These are phyloP conservation scores for Carpatolechia fugitivella DNA, from an alignment of 2,888 invertebrate species.

Conservation along the genomic window DNA sequence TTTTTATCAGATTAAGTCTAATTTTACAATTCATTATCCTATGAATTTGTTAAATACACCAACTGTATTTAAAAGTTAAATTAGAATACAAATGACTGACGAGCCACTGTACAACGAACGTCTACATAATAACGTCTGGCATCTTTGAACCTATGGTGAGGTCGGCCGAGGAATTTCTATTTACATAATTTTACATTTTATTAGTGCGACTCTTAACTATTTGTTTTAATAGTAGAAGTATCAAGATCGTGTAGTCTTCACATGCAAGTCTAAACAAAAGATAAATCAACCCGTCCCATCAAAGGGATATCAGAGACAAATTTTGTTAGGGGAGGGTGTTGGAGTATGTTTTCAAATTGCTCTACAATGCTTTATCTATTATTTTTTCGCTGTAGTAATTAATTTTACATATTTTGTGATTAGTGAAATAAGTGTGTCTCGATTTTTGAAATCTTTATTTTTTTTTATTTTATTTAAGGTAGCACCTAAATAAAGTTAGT, in stretches of 20 bases:
- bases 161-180: slow-evolving; percentile 24
- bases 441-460: neutral
- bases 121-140: slow-evolving; percentile 17
- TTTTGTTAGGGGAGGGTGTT: slow-evolving; percentile 65
- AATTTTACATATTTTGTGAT: neutral
- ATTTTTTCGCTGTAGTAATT: slow-evolving; percentile 37
- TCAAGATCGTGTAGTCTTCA: slow-evolving; percentile 49
- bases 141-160: slow-evolving; percentile 13
- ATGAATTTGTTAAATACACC: neutral
- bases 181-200: slow-evolving; percentile 31
- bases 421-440: slow-evolving; percentile 2
- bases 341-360: slow-evolving; percentile 71
- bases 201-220: slow-evolving; percentile 22
- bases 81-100: slow-evolving; percentile 15
- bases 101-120: slow-evolving; percentile 18
- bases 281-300: slow-evolving; percentile 77
- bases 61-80: slow-evolving; percentile 7
- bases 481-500: too few species aligned
- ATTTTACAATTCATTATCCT: neutral
- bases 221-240: slow-evolving; percentile 39
- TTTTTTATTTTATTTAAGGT: neutral
- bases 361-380: slow-evolving; percentile 68
- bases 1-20: neutral
- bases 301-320: slow-evolving; percentile 76
- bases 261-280: slow-evolving; percentile 59